phyloP scores from a whole-genome alignment of 2,888 invertebrate genomes.

The Callyntrura sp. region DNA sequence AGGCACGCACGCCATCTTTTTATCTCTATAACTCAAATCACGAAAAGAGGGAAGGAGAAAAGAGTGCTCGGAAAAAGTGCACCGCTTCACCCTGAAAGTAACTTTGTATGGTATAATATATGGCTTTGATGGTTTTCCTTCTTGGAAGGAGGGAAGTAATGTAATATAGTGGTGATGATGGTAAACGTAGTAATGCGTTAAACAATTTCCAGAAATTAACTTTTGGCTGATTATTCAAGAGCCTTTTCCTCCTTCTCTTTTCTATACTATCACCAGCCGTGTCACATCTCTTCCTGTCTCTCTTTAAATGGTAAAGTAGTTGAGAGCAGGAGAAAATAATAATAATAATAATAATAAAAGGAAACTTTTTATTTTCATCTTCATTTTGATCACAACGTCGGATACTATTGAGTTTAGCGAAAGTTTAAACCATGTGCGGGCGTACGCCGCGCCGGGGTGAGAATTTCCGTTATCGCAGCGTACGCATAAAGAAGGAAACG shows the following conservation, averaged over 20 bases:
- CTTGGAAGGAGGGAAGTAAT: constrained; percentile 31
- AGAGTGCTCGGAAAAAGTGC: neutral
- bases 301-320: neutral
- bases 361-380: constrained; percentile 34
- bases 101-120: constrained; percentile 28
- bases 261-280: too few relatives aligned
- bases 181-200: neutral
- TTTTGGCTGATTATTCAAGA: constrained; percentile 38
- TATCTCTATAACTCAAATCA: constrained; percentile 19
- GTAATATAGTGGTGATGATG: neutral
- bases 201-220: constrained; percentile 67
- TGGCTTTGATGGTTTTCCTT: constrained; percentile 35
- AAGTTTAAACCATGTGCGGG: constrained; percentile 19
- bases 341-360: too few relatives aligned
- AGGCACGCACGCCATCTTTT: constrained; percentile 19
- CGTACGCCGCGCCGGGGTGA: neutral
- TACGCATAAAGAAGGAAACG: too few relatives aligned
- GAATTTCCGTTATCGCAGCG: neutral
- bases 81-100: neutral
- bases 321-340: neutral
- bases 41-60: constrained; percentile 30
- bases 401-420: constrained; percentile 31
- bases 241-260: neutral
- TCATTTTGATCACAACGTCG: constrained; percentile 20
- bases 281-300: neutral